Evolutionary conservation across 2,113 vertebrate species (phyloP).

Genomic region (Scolopax mira): DNA sequence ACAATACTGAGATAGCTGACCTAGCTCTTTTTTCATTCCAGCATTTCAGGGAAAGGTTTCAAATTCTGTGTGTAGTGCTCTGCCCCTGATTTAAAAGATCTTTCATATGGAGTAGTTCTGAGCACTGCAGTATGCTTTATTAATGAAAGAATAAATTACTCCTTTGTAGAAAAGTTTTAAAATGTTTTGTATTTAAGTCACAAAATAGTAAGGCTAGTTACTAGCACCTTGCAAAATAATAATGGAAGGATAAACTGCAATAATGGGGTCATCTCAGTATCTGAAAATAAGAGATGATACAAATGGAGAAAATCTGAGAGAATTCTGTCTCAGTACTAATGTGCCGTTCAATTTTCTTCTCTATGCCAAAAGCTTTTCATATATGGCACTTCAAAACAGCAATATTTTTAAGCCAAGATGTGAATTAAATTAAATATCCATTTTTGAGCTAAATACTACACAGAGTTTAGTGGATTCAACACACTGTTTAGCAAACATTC

Average conservation of each 20-base stretch:
- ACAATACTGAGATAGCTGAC: background rate
- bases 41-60: background rate
- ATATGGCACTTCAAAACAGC: background rate
- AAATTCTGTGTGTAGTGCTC: background rate
- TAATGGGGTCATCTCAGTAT: background rate
- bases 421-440: background rate
- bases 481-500: background rate
- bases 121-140: background rate
- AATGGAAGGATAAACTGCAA: background rate
- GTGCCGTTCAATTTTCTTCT: background rate
- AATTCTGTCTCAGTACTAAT: background rate
- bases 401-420: background rate
- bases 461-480: background rate
- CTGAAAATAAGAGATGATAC: background rate
- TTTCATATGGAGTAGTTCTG: background rate
- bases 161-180: background rate
- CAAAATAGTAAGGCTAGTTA: background rate
- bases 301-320: background rate
- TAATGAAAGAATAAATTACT: background rate
- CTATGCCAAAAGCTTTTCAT: background rate
- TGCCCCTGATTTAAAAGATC: background rate
- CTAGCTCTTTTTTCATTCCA: background rate
- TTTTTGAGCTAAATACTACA: background rate
- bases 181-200: background rate
- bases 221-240: background rate